These are phyloP conservation scores for Lithophane socia DNA, from an alignment of 2,888 invertebrate species.

Conservation along the genomic window DNA sequence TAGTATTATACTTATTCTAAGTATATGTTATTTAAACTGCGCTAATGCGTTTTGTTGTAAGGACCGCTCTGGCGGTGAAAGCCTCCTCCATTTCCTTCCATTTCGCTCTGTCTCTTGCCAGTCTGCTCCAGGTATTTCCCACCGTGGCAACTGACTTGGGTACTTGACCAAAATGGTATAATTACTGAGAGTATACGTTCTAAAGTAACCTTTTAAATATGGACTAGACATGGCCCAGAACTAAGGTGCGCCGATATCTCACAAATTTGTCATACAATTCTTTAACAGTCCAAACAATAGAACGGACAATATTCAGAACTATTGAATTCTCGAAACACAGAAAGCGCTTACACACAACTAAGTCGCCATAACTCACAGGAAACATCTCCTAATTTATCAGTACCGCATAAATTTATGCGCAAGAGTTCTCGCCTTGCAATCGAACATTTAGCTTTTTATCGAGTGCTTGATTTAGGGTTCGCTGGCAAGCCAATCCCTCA, in stretches of 20 bases:
- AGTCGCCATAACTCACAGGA: slow-evolving; percentile 80
- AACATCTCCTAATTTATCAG: slow-evolving; percentile 88
- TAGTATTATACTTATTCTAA: too few species aligned
- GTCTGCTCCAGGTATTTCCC: too few species aligned
- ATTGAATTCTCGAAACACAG: slow-evolving; percentile 46
- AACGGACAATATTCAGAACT: slow-evolving; percentile 17
- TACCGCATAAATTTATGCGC: slow-evolving; percentile 87
- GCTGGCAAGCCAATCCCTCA: slow-evolving; percentile 86
- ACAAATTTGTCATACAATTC: slow-evolving; percentile 13
- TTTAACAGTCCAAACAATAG: slow-evolving; percentile 5
- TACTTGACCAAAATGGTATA: too few species aligned
- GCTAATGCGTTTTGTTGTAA: too few species aligned
- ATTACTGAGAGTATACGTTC: too few species aligned
- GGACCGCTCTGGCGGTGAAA: too few species aligned
- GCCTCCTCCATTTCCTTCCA: too few species aligned
- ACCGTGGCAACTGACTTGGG: too few species aligned
- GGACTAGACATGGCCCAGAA: neutral
- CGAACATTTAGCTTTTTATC: slow-evolving; percentile 90
- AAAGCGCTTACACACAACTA: slow-evolving; percentile 49
- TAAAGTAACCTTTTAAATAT: too few species aligned
- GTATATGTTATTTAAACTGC: too few species aligned
- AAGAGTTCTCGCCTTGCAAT: slow-evolving; percentile 84
- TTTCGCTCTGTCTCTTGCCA: too few species aligned
- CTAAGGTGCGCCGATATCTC: neutral
- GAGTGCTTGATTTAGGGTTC: slow-evolving; percentile 86